Evolutionary conservation across 2,113 vertebrate genomes (phyloP), one percentile per base, ranked within the genome.

Genomic region (Myotis yumanensis): DNA sequence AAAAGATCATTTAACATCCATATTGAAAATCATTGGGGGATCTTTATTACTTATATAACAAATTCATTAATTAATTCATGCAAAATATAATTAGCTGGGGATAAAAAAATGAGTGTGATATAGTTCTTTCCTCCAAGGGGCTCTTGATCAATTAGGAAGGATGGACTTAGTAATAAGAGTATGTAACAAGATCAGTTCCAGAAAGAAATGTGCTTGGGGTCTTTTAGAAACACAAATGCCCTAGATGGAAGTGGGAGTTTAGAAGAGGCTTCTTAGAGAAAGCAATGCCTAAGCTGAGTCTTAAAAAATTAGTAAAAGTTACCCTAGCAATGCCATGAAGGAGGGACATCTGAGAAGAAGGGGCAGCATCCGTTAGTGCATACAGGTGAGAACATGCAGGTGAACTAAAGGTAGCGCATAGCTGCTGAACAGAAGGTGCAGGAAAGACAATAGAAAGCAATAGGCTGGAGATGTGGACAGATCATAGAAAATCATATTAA

Each of bases 21-120:
- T 22, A 43, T 46, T 51, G 48, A 86, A 88, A 83, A 64, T 76
- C 54, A 89, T 77, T 37, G 32, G 46, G 37, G 30, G 91, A 28
- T 84, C 64, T 66, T 82, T 43, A 76, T 93, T 72, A n/a, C 23
- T 54, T 57, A 20, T 11, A 20, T 64, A 40, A 52, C 25, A 91
- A 79, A 91, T n/a, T 54, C 66, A 94, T 51, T 94, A 14, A 73
- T 87, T 94, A 84, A 72, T 37, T 71, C 17, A n/a, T 43, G 17
- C 3, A 69, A n/a, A 89, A 62, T 94, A 83, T n/a, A 76, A 18
- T 90, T 43, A 73, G 2, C 43, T 90, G 30, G 43, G 22, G 14
- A 62, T 25, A 51, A 23, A 48, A 57, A 93, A 62, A 72, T 32
- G 48, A n/a, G 57, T 32, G 11, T 37, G 17, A 46, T n/a, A 0